A percentile compares a stretch with the other conserved stretches of the same genome.
Evolutionary conservation across 1,140 invertebrate species (phyloP).

Genomic region (Mamestra configurata): DNA sequence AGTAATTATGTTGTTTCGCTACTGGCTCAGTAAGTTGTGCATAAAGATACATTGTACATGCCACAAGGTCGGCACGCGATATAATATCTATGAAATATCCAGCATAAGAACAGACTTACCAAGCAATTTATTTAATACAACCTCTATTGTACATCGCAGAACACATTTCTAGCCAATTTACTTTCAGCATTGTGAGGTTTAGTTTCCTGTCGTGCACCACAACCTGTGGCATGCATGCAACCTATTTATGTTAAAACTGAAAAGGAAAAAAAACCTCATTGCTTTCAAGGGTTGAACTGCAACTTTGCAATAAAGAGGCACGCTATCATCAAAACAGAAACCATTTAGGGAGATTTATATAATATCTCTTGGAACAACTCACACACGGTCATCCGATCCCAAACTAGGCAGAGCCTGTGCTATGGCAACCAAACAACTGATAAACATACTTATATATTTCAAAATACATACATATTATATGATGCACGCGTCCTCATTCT

Average conservation of each 20-base stretch:
- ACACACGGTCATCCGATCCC: no score
- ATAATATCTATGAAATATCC: background rate
- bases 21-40: background rate
- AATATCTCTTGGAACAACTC: no score
- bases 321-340: background rate
- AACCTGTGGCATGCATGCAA: conserved; percentile 29
- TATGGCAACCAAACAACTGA: no score
- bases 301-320: background rate
- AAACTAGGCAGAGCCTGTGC: no score
- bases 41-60: background rate
- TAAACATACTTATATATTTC: no score
- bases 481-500: background rate
- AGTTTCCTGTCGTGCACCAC: conserved; percentile 9
- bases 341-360: background rate
- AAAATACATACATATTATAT: no score
- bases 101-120: background rate
- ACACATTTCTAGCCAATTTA: conserved; percentile 25
- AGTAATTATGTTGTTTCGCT: background rate
- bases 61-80: background rate
- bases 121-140: background rate
- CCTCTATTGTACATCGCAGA: background rate
- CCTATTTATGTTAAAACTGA: background rate
- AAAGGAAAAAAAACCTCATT: background rate
- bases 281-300: background rate
- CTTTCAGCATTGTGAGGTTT: background rate